Percentiles rank a stretch among this genome's conserved stretches.
These are phyloP conservation scores for Trichoplax adhaerens DNA, from an alignment of 37 sponge, comb jelly and placozoan species.

Conservation along the genomic window DNA sequence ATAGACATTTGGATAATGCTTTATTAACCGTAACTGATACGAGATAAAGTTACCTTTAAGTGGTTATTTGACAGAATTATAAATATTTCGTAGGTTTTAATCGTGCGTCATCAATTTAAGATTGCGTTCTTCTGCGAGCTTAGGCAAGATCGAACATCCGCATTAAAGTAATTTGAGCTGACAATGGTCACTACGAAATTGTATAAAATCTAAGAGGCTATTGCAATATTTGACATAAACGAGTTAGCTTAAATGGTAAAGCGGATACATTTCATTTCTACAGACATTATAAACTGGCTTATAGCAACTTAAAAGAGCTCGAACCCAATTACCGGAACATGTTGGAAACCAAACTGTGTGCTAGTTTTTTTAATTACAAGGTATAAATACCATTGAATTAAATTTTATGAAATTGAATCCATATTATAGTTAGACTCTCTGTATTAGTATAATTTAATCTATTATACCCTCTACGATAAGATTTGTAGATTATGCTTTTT, in stretches of 20 bases:
- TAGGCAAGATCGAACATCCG: slow-evolving; percentile 40
- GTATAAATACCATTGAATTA: neutral
- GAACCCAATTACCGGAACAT: slow-evolving; percentile 45
- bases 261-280: neutral
- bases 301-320: slow-evolving; percentile 20
- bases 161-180: slow-evolving; percentile 27
- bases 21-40: too few relatives aligned
- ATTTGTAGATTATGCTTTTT: slow-evolving; percentile 72
- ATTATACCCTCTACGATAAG: slow-evolving; percentile 4
- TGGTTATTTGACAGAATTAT: neutral
- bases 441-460: too few relatives aligned
- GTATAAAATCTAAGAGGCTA: too few relatives aligned
- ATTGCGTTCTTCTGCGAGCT: slow-evolving; percentile 73
- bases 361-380: slow-evolving; percentile 81
- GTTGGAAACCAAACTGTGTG: slow-evolving; percentile 67
- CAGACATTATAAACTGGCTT: slow-evolving; percentile 45
- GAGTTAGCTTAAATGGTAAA: too few relatives aligned
- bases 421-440: too few relatives aligned
- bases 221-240: too few relatives aligned
- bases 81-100: slow-evolving; percentile 25
- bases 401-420: too few relatives aligned
- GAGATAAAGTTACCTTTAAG: too few relatives aligned
- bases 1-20: too few relatives aligned
- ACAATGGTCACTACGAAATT: too few relatives aligned
- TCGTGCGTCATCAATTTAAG: slow-evolving; percentile 74